Evolutionary conservation across 2,888 invertebrate genomes (phyloP), one percentile per base, ranked within the genome.

Genomic region (Volucella zonaria): DNA sequence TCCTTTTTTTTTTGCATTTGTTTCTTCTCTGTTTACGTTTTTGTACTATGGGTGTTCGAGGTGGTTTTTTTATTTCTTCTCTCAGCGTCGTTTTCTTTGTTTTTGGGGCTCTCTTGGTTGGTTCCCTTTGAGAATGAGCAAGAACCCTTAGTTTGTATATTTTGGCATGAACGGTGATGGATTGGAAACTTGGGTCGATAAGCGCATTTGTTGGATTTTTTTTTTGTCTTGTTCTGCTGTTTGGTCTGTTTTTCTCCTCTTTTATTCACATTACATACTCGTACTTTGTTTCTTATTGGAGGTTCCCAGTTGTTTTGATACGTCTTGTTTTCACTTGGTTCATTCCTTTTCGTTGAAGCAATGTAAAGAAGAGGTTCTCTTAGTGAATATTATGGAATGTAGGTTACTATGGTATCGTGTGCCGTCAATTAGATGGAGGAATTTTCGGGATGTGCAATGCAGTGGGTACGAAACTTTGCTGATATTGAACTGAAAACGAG

Each of bases 161-260:
- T 45, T 81, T 81, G 67, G 67, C 77, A 77, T 71, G 40, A 61
- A 71, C 58, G 40, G 54, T 82, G 79, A 70, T 70, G 83, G 74
- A 79, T 83, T 70, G 68, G 54, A 70, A 47, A 79, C 74, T 83
- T 75, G 54, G 82, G 74, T 83, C 82, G 74, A 83, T 74, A 74
- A 75, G 79, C 79, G 70, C 74, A 83, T 83, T 83, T 68, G 68
- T 62, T 43, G 59, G 38, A 38, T 61, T 64, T 51, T 68, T 81
- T 62, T 49, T 66, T 2, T 23, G 18, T 23, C 23, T 3, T 23
- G 31, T 31, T 31, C 4, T 31, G 31, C 31, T 6, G 31, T 31
- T 31, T 31, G 31, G 31, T 31, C 6, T 31, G 31, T 43, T 52
- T 56, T n/a, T 38, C 45, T 40, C 40, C 11, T 56, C 66, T 49